Conservation (phyloP, 2,888 invertebrate species). For the Eucriotettix oculatus region DNA sequence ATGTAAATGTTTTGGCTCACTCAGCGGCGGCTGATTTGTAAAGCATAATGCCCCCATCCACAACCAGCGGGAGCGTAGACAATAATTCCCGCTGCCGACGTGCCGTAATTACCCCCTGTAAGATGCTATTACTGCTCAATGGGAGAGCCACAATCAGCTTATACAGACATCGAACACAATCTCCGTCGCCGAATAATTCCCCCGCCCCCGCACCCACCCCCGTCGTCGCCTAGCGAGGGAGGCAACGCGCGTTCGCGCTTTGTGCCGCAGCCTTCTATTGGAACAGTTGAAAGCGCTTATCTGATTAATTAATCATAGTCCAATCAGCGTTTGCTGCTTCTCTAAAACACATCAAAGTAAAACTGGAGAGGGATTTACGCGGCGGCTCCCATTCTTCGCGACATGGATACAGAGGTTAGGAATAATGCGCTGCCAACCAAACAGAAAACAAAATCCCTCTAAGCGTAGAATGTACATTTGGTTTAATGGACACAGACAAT, state of each 20-base stretch:
- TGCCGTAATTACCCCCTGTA: not conserved
- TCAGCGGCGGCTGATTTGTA: no score
- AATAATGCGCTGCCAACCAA: not conserved
- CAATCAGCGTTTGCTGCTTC: constrained; percentile 9
- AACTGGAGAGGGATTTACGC: constrained; percentile 2
- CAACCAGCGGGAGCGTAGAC: no score
- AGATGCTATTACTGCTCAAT: not conserved
- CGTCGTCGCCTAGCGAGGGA: not conserved
- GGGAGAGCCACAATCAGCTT: constrained; percentile 7
- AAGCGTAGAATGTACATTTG: not conserved
- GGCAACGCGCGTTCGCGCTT: not conserved
- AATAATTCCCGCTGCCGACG: no score
- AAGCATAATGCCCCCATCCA: no score
- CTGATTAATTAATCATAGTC: constrained; percentile 15
- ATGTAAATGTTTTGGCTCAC: no score
- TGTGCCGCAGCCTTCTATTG: not conserved
- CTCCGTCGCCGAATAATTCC: not conserved
- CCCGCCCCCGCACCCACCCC: not conserved
- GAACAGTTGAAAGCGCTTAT: constrained; percentile 13
- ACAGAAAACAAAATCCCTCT: not conserved
- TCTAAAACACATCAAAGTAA: constrained; percentile 10
- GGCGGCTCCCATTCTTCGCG: not conserved
- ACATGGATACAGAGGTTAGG: not conserved
- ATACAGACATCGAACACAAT: not conserved
- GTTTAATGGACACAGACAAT: not conserved